Conservation (phyloP, 2,797 vertebrate species). For the Eremophila alpestris region DNA sequence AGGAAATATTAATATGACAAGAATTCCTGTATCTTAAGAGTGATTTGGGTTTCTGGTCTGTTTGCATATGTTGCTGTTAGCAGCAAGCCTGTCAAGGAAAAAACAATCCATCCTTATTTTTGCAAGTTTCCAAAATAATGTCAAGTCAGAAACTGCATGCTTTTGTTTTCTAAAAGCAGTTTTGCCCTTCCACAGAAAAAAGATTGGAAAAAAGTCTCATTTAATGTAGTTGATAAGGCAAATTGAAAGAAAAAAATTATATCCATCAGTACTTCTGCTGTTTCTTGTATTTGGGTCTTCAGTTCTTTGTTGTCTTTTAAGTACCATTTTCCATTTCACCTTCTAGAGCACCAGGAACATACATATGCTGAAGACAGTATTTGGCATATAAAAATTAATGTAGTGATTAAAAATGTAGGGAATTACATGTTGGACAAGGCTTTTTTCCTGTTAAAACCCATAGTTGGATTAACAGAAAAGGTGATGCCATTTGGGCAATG, state of each 20-base stretch:
- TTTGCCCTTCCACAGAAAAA: neutral
- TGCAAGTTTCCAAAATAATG: neutral
- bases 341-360: neutral
- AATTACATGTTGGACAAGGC: neutral
- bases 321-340: neutral
- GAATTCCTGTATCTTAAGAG: neutral
- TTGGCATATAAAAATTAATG: neutral
- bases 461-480: neutral
- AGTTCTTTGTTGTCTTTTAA: neutral
- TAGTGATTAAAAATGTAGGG: neutral
- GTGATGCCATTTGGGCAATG: neutral
- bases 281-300: neutral
- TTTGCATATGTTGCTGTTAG: neutral
- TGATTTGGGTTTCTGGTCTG: neutral
- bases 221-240: neutral
- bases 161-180: neutral
- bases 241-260: neutral
- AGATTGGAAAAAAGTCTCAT: neutral
- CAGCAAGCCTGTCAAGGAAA: neutral
- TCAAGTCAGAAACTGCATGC: neutral
- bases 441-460: neutral
- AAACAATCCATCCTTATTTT: neutral
- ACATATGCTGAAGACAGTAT: neutral
- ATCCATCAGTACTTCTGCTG: neutral
- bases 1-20: conserved; percentile 4